phyloP scores from a whole-genome alignment of 1,140 invertebrate genomes.

The Pygmarrhopalites habei region DNA sequence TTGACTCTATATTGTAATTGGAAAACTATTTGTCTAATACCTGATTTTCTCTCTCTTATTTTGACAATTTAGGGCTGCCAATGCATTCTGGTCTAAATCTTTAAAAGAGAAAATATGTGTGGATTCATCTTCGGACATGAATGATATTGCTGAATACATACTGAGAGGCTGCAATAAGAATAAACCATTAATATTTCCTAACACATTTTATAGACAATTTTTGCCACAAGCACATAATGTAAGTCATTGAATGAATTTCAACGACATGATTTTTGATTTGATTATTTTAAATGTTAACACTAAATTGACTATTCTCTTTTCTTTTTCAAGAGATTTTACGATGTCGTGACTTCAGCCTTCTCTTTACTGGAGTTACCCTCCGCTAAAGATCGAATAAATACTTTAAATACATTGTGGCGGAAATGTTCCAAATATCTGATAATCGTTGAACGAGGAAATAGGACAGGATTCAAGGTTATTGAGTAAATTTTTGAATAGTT shows the following conservation, averaged over 20 bases:
- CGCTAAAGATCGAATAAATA: conserved; percentile 57
- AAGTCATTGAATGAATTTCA: conserved; percentile 38
- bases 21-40: neutral
- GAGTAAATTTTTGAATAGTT: conserved; percentile 16
- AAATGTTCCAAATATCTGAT: conserved; percentile 76
- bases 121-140: conserved; percentile 70
- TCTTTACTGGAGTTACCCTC: conserved; percentile 71
- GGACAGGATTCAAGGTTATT: conserved; percentile 62
- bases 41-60: no score
- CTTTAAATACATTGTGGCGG: conserved; percentile 70
- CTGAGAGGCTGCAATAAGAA: conserved; percentile 52
- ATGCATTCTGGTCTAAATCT: conserved; percentile 58
- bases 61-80: conserved; percentile 63
- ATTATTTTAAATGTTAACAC: neutral
- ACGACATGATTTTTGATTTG: neutral
- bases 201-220: conserved; percentile 70
- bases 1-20: neutral
- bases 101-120: conserved; percentile 75
- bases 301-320: conserved; percentile 14
- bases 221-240: conserved; percentile 59
- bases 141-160: conserved; percentile 65
- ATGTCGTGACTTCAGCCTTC: conserved; percentile 72
- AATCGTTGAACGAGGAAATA: conserved; percentile 74
- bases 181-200: conserved; percentile 51
- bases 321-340: conserved; percentile 53